Percentiles rank a stretch among this genome's conserved stretches.
phyloP scores from a whole-genome alignment of 2,113 vertebrate species.

The Collichthys lucidus region DNA sequence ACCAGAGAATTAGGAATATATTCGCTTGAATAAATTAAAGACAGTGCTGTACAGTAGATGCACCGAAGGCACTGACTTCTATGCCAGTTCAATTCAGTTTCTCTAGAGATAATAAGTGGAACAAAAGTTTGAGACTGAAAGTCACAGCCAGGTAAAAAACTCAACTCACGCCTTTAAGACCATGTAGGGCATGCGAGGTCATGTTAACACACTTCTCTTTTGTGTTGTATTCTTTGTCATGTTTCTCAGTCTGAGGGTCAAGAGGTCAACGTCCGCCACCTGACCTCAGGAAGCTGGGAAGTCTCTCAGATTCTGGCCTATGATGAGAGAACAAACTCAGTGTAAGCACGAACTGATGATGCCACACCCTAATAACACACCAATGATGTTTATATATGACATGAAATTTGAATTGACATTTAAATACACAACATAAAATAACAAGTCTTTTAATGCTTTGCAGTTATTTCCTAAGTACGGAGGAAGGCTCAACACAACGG shows the following conservation, averaged over 20 bases:
- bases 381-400: too few relatives aligned
- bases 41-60: not conserved
- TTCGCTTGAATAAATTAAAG: slow-evolving; percentile 32
- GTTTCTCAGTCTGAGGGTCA: slow-evolving; percentile 57
- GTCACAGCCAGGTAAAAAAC: not conserved
- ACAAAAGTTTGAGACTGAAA: slow-evolving; percentile 9
- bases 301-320: slow-evolving; percentile 75
- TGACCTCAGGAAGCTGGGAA: slow-evolving; percentile 85
- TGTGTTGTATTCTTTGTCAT: not conserved
- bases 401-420: too few relatives aligned
- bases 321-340: slow-evolving; percentile 63
- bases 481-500: slow-evolving; percentile 67
- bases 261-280: slow-evolving; percentile 72
- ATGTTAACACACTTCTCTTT: not conserved
- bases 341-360: slow-evolving; percentile 65
- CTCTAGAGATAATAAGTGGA: slow-evolving; percentile 33
- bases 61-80: not conserved
- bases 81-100: slow-evolving; percentile 17
- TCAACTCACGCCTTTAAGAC: not conserved
- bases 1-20: slow-evolving; percentile 41
- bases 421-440: not conserved
- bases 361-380: too few relatives aligned
- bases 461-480: slow-evolving; percentile 83
- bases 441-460: slow-evolving; percentile 28
- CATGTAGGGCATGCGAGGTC: not conserved